Conservation (phyloP, 2,888 invertebrate species). For the Phyto melanocephala region DNA sequence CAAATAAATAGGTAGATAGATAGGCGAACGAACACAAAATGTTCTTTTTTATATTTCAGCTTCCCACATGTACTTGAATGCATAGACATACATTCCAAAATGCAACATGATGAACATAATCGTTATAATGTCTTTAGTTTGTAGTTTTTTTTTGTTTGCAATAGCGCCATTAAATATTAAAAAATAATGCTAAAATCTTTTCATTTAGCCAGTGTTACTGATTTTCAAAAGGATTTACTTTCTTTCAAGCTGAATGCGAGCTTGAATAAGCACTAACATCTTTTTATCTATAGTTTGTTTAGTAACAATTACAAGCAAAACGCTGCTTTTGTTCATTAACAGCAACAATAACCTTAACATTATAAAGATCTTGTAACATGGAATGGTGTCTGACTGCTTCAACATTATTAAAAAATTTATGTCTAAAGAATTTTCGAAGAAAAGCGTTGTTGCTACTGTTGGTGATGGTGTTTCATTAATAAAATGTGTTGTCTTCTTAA, state of each 20-base stretch:
- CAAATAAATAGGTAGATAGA: background rate
- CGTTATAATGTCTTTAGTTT: background rate
- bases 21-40: background rate
- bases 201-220: background rate
- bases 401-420: slow-evolving; percentile 45
- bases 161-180: slow-evolving; percentile 40
- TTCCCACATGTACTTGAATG: no score
- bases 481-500: background rate
- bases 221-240: slow-evolving; percentile 11
- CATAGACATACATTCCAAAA: background rate
- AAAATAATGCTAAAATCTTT: slow-evolving; percentile 31
- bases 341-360: slow-evolving; percentile 11
- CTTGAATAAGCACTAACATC: background rate
- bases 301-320: background rate
- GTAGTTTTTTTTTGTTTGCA: background rate
- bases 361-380: slow-evolving; percentile 4
- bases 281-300: background rate
- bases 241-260: background rate
- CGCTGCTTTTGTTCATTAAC: background rate
- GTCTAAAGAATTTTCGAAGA: background rate
- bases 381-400: slow-evolving; percentile 22
- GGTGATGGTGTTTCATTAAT: background rate
- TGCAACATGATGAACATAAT: slow-evolving; percentile 17
- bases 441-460: background rate
- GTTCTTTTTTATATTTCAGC: no score